A percentile compares a stretch with the other conserved stretches of the same genome.
These are phyloP conservation scores for Onychostoma macrolepis DNA, from an alignment of 2,113 vertebrate genomes.

Conservation along the genomic window DNA sequence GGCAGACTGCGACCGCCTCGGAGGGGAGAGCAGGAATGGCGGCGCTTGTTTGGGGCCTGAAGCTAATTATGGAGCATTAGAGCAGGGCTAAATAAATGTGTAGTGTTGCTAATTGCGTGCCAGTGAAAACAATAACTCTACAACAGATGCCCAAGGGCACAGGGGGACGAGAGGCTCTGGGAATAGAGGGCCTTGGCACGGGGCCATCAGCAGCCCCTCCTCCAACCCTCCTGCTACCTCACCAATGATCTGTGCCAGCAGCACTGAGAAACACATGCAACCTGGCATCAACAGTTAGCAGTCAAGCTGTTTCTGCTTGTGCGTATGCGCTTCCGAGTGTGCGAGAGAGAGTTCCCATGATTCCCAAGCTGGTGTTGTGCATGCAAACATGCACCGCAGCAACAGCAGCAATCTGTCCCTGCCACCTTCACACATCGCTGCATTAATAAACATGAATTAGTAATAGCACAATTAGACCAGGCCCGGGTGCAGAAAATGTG, in stretches of 20 bases:
- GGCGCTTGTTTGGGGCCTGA: constrained; percentile 73
- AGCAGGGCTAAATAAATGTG: constrained; percentile 81
- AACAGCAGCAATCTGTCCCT: constrained; percentile 64
- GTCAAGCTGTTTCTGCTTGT: constrained; percentile 19
- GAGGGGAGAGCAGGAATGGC: constrained; percentile 53
- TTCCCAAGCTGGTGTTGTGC: constrained; percentile 50
- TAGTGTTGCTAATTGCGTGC: constrained; percentile 80
- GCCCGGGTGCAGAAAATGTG: constrained; percentile 45
- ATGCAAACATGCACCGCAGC: constrained; percentile 62
- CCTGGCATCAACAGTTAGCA: constrained; percentile 65
- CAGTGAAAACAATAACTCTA: constrained; percentile 81
- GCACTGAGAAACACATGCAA: constrained; percentile 32
- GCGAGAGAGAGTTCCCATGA: neutral
- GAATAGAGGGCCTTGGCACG: constrained; percentile 72
- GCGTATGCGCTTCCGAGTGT: neutral
- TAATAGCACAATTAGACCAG: constrained; percentile 73
- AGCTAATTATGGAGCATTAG: constrained; percentile 84
- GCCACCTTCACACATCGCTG: constrained; percentile 70
- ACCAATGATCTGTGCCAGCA: constrained; percentile 37
- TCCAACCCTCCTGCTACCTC: constrained; percentile 58
- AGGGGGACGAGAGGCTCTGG: constrained; percentile 57
- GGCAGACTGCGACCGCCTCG: constrained; percentile 41
- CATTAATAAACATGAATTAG: constrained; percentile 80
- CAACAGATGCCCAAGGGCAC: constrained; percentile 74
- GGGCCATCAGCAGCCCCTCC: constrained; percentile 70